phyloP scores from a whole-genome alignment of 2,888 invertebrate species.

The Incurvaria masculella region DNA sequence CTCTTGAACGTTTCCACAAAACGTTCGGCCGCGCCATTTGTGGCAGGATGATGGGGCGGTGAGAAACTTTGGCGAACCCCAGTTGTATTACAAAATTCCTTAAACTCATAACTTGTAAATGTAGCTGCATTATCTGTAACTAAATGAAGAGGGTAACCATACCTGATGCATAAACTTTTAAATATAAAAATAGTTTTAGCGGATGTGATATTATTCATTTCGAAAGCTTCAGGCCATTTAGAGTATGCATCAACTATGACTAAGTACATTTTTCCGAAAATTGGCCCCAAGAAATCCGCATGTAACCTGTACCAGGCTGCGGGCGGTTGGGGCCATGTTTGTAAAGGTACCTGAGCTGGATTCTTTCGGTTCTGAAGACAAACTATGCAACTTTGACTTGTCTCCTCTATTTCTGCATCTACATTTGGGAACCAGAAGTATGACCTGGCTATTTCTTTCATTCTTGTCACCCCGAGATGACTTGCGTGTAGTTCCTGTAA shows the following conservation, averaged over 20 bases:
- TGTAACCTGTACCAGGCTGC: slow-evolving; percentile 10
- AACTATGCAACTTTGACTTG: background rate
- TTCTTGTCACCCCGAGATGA: background rate
- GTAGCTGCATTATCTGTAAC: background rate
- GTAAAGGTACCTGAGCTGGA: background rate
- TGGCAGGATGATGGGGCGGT: background rate
- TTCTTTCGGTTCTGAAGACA: background rate
- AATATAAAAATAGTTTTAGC: slow-evolving; percentile 1
- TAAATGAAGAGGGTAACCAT: background rate
- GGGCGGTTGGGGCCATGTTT: background rate
- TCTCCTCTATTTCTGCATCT: background rate
- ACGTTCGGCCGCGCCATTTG: background rate
- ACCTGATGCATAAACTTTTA: slow-evolving; percentile 2
- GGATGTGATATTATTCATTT: slow-evolving; percentile 4
- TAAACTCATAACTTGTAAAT: background rate
- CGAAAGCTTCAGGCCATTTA: slow-evolving; percentile 10
- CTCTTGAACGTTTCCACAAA: background rate
- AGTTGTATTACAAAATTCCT: background rate
- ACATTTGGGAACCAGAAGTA: slow-evolving; percentile 2
- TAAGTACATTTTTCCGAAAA: slow-evolving; percentile 9
- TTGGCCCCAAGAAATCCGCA: slow-evolving; percentile 10
- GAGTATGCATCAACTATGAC: slow-evolving; percentile 9
- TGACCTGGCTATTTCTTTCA: slow-evolving; percentile 2
- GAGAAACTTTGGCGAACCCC: background rate
- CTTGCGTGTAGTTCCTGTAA: slow-evolving; percentile 1